phyloP scores from a whole-genome alignment of 1,140 invertebrate species.

The Paraescarpia echinospica region DNA sequence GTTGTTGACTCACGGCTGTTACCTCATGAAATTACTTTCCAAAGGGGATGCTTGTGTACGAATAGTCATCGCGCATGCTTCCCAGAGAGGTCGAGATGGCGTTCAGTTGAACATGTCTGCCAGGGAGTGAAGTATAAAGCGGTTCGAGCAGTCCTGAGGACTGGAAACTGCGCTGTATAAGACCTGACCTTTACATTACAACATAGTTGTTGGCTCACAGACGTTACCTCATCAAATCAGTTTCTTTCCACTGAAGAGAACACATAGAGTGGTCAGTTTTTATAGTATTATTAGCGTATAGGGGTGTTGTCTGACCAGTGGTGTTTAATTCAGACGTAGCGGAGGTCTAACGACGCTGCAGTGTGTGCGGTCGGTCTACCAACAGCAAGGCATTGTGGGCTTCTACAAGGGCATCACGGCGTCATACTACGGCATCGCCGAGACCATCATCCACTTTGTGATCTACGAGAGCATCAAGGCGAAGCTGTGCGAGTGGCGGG shows the following conservation, averaged over 20 bases:
- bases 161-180: no score
- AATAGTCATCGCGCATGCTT: no score
- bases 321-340: constrained; percentile 46
- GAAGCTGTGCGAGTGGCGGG: constrained; percentile 33
- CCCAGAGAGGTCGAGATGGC: no score
- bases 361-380: constrained; percentile 58
- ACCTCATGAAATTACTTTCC: no score
- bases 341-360: constrained; percentile 50
- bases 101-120: no score
- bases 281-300: no score
- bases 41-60: no score
- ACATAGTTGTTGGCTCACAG: neutral
- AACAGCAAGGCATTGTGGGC: constrained; percentile 75
- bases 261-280: constrained; percentile 76
- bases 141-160: no score
- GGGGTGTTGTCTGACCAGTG: constrained; percentile 22
- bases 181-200: no score
- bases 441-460: constrained; percentile 98
- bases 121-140: no score
- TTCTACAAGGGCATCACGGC: constrained; percentile 99
- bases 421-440: constrained; percentile 97
- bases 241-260: constrained; percentile 75
- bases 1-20: no score
- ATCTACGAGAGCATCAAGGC: constrained; percentile 84
- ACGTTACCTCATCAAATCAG: neutral